Evolutionary conservation across 2,113 vertebrate species (phyloP).

Genomic region (Eptesicus fuscus): DNA sequence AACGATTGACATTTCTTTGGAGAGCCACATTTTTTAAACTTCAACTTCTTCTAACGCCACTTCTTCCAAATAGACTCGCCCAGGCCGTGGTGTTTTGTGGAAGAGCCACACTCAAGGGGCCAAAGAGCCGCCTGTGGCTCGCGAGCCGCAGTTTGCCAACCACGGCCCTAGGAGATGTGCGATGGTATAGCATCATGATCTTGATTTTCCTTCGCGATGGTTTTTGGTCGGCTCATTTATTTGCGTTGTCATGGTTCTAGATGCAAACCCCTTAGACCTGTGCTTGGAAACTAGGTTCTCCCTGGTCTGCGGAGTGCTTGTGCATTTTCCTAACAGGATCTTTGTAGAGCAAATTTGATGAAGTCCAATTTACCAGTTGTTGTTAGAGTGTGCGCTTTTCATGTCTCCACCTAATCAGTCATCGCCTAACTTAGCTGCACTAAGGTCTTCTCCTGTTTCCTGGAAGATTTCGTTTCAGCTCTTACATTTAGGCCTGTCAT

Average conservation of each 20-base stretch:
- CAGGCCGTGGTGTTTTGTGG: too few species aligned
- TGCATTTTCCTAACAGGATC: neutral
- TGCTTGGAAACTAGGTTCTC: neutral
- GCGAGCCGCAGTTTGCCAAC: too few species aligned
- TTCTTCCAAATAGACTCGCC: too few species aligned
- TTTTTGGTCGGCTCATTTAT: neutral
- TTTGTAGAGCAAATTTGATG: neutral
- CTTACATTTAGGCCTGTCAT: neutral
- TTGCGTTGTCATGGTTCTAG: neutral
- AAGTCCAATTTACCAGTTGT: neutral
- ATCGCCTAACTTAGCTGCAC: neutral
- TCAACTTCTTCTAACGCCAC: too few species aligned
- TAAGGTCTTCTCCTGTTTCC: neutral
- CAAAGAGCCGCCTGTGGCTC: too few species aligned
- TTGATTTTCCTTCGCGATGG: constrained; percentile 6
- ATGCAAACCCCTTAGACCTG: neutral
- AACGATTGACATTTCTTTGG: too few species aligned
- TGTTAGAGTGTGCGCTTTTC: neutral
- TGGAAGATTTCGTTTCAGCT: neutral
- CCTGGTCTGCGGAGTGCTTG: neutral
- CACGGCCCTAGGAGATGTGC: neutral
- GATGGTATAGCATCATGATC: neutral
- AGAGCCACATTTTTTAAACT: too few species aligned
- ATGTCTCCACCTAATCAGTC: neutral
- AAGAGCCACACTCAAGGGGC: too few species aligned